Evolutionary conservation across 1,140 invertebrate species (phyloP).

Genomic region (Diachasma alloeum): DNA sequence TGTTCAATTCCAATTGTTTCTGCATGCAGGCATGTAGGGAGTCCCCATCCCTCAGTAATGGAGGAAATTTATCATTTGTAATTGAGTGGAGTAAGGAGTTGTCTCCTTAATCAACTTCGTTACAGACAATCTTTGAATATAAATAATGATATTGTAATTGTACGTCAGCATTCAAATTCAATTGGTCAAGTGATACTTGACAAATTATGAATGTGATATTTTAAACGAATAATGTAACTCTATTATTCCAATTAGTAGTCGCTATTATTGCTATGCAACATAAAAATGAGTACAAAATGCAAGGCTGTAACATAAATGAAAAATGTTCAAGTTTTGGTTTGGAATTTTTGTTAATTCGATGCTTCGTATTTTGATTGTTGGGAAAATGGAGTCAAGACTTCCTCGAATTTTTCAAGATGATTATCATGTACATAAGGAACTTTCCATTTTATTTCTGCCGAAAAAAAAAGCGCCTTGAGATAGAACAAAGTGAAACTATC

Average conservation of each 20-base stretch:
- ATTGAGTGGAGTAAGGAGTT: background rate
- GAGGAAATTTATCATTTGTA: background rate
- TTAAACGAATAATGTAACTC: slow-evolving; percentile 17
- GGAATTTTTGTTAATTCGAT: background rate
- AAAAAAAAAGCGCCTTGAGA: background rate
- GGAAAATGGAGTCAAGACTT: background rate
- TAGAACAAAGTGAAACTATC: background rate
- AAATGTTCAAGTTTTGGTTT: background rate
- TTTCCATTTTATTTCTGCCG: background rate
- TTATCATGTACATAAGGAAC: background rate
- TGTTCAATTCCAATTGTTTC: background rate
- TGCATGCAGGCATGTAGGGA: slow-evolving; percentile 16
- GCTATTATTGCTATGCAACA: slow-evolving; percentile 23
- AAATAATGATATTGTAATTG: slow-evolving; percentile 6
- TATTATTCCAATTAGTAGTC: slow-evolving; percentile 14
- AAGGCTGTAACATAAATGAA: slow-evolving; percentile 6
- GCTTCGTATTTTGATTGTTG: background rate
- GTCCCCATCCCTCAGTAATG: background rate
- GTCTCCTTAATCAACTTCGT: background rate
- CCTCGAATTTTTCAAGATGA: background rate
- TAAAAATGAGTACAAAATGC: slow-evolving; percentile 8
- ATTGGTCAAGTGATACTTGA: slow-evolving; percentile 9
- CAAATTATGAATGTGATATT: slow-evolving; percentile 19
- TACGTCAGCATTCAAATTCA: slow-evolving; percentile 12
- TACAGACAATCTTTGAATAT: slow-evolving; percentile 3